Evolutionary conservation across 53 echinoderm and acorn worm genomes (phyloP).

Genomic region (Echinarachnius parma): DNA sequence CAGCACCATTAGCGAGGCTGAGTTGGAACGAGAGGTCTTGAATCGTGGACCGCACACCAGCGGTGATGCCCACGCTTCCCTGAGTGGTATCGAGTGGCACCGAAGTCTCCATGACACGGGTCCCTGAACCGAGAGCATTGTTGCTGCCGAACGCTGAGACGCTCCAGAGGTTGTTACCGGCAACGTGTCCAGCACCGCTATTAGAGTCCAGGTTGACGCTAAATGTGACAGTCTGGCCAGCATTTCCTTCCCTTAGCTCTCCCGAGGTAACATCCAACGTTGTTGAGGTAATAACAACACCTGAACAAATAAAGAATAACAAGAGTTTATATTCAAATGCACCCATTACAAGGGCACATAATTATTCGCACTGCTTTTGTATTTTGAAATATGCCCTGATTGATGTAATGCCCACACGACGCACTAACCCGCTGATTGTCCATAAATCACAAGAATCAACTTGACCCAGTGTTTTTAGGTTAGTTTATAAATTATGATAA

Average conservation of each 20-base stretch:
- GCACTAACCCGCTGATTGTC: too few species aligned
- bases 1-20: background rate
- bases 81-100: constrained; percentile 36
- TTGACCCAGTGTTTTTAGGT: too few species aligned
- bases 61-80: constrained; percentile 18
- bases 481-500: too few species aligned
- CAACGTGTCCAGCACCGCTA: constrained; percentile 38
- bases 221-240: constrained; percentile 30
- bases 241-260: constrained; percentile 34
- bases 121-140: constrained; percentile 47
- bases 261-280: constrained; percentile 27
- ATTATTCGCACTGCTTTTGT: too few species aligned
- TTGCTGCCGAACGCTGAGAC: constrained; percentile 60
- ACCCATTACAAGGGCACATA: too few species aligned
- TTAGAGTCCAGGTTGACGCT: constrained; percentile 46
- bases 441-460: too few species aligned
- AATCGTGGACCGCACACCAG: constrained; percentile 22
- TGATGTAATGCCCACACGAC: too few species aligned
- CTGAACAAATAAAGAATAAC: too few species aligned
- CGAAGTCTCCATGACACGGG: constrained; percentile 21
- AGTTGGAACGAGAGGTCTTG: background rate
- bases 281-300: constrained; percentile 67
- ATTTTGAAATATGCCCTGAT: too few species aligned
- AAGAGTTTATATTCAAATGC: too few species aligned
- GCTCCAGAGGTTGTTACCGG: constrained; percentile 56